A percentile compares a stretch with the other conserved stretches of the same genome.
phyloP scores from a whole-genome alignment of 1,140 invertebrate genomes.

The Platyscapa corneri region DNA sequence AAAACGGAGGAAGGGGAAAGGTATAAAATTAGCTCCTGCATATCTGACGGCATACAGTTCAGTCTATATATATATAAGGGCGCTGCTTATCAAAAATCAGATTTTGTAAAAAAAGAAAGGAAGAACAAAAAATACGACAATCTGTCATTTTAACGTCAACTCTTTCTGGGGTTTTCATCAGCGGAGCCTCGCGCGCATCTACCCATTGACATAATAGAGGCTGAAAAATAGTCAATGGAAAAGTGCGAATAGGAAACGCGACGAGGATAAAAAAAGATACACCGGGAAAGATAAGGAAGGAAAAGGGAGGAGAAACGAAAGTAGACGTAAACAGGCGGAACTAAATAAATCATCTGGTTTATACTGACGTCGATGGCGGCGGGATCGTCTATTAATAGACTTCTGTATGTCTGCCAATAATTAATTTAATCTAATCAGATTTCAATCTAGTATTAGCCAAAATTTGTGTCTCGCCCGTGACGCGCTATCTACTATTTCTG shows the following conservation, averaged over 20 bases:
- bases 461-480: slow-evolving; percentile 16
- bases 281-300: not conserved
- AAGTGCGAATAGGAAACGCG: not conserved
- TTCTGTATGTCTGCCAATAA: slow-evolving; percentile 55
- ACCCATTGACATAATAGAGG: too few relatives aligned
- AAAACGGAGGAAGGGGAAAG: not conserved
- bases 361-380: not conserved
- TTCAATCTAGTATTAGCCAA: slow-evolving; percentile 54
- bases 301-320: not conserved
- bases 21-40: slow-evolving; percentile 24
- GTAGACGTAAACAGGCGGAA: slow-evolving; percentile 47
- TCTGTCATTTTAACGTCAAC: not conserved
- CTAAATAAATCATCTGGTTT: slow-evolving; percentile 58
- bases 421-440: slow-evolving; percentile 58
- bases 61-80: not conserved
- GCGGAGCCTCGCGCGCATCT: not conserved
- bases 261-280: not conserved
- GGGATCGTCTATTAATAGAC: slow-evolving; percentile 55
- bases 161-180: not conserved
- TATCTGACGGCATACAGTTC: not conserved
- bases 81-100: not conserved
- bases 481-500: not conserved
- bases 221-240: not conserved
- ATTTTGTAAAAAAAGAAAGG: not conserved
- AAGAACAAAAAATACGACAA: not conserved